Evolutionary conservation across 2,888 invertebrate genomes (phyloP).

Genomic region (Dynastes tityus): DNA sequence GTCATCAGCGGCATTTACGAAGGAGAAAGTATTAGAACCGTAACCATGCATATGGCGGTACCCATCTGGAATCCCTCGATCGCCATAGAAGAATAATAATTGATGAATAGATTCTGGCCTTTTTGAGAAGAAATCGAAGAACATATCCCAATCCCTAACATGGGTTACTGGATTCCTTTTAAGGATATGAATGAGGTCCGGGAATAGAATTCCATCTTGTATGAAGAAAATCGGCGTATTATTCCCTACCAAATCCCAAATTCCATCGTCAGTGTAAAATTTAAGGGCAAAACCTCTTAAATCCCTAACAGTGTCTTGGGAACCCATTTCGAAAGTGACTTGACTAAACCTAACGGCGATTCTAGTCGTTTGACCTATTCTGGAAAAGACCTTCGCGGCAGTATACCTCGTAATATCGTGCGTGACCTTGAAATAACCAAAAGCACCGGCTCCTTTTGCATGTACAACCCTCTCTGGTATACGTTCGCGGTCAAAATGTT

Average conservation of each 20-base stretch:
- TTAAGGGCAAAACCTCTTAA: constrained; percentile 94
- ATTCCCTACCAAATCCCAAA: constrained; percentile 95
- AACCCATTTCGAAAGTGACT: constrained; percentile 92
- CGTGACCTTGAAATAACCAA: constrained; percentile 89
- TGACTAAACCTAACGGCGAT: constrained; percentile 86
- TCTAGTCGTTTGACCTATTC: constrained; percentile 85
- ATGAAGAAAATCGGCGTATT: constrained; percentile 96
- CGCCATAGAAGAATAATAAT: constrained; percentile 88
- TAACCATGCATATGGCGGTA: constrained; percentile 86
- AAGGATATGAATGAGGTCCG: constrained; percentile 96
- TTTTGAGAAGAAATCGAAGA: constrained; percentile 94
- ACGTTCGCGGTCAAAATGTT: constrained; percentile 91
- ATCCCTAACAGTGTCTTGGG: constrained; percentile 91
- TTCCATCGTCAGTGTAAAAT: constrained; percentile 93
- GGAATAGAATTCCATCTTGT: constrained; percentile 90
- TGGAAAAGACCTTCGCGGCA: constrained; percentile 85
- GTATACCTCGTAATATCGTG: constrained; percentile 87
- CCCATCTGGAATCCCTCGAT: constrained; percentile 95
- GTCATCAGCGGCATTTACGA: constrained; percentile 82
- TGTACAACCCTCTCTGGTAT: constrained; percentile 98
- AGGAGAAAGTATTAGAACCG: constrained; percentile 94
- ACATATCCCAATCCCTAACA: constrained; percentile 93
- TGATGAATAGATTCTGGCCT: constrained; percentile 93
- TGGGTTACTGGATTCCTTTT: constrained; percentile 96
- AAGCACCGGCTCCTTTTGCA: constrained; percentile 95